Percentiles rank a stretch among this genome's conserved stretches.
These are phyloP conservation scores for Berghia stephanieae DNA, from an alignment of 1,140 invertebrate genomes.

Conservation along the genomic window DNA sequence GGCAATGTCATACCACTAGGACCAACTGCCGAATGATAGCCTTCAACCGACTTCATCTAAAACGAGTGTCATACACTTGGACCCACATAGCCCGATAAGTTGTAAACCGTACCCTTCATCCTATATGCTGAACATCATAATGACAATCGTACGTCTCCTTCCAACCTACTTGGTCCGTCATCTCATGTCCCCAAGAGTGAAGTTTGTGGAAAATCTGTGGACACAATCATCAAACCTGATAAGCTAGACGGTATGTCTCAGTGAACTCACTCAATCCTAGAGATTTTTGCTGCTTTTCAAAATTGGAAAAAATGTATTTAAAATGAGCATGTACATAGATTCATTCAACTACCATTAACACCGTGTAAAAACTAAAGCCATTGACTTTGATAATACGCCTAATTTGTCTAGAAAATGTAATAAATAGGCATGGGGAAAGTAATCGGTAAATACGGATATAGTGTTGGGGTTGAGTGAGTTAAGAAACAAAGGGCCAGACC, in stretches of 20 bases:
- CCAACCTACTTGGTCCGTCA: conserved; percentile 42
- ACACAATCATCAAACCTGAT: too few species aligned
- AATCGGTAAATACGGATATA: background rate
- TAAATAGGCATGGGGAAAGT: background rate
- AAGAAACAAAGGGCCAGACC: too few species aligned
- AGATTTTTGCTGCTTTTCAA: too few species aligned
- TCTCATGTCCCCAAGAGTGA: conserved; percentile 46
- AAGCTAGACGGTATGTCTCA: too few species aligned
- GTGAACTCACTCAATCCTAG: too few species aligned
- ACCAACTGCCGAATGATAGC: too few species aligned
- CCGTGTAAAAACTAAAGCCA: background rate
- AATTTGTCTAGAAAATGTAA: background rate
- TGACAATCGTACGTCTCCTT: conserved; percentile 50
- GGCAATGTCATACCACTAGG: too few species aligned
- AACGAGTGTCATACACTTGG: background rate
- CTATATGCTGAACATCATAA: conserved; percentile 48
- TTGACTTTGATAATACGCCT: too few species aligned
- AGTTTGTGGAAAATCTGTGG: conserved; percentile 53
- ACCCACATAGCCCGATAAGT: background rate
- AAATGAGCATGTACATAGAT: too few species aligned
- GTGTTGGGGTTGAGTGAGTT: background rate
- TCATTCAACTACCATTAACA: too few species aligned
- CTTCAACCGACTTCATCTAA: too few species aligned
- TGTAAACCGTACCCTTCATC: background rate
- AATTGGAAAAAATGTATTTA: too few species aligned